Base-by-base conservation (phyloP, 1,140 invertebrate species). In the Ostrea denselamellosa region DNA sequence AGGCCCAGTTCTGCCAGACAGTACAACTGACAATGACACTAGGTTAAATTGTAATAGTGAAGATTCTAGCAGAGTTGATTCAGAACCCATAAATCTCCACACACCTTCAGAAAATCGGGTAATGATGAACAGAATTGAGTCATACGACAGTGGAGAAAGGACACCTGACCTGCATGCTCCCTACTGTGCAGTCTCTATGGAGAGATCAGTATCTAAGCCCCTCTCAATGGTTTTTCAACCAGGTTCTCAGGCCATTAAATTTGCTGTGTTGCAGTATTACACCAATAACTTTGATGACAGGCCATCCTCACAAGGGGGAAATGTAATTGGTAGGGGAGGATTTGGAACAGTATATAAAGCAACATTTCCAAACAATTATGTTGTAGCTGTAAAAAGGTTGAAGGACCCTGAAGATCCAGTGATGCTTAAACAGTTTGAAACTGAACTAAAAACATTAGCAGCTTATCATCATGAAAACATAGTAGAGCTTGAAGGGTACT, bases 301-400 rank as follows among this genome's bases (percentile, higher is more conserved):
- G 12, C 89, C 89, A 8, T 51, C 91, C n/a, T 87, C 81, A 10
- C 71, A 92, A 51, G 94, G 93, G 58, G 93, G 93, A 0, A 92
- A 90, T 68, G 89, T 94, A 82, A 90, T 97, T 86, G 97, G 97
- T 5, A 95, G 95, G 89, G 97, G 97, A 83, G 96, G 96, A 12
- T 97, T 97, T 95, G 97, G 97, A 19, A 95, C 95, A 83, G 97
- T 97, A 2, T 97, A 96, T 94, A 94, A 96, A 86, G 96, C 96
- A 12, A 87, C 86, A 28, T 92, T 92, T 83, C 54, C 88, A 85
- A 90, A 90, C 81, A 89, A 90, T 14, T 92, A 90, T 77, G 87
- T 91, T 28, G 95, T 97, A 10, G 97, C 96, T 85, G 95, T 97
- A 2, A 97, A 97, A 93, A 96, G 95, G 91, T 92, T 97, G 54